Evolutionary conservation across 2,888 invertebrate species (phyloP), one percentile per base, ranked within the genome.

Genomic region (Cephus nigrinus): DNA sequence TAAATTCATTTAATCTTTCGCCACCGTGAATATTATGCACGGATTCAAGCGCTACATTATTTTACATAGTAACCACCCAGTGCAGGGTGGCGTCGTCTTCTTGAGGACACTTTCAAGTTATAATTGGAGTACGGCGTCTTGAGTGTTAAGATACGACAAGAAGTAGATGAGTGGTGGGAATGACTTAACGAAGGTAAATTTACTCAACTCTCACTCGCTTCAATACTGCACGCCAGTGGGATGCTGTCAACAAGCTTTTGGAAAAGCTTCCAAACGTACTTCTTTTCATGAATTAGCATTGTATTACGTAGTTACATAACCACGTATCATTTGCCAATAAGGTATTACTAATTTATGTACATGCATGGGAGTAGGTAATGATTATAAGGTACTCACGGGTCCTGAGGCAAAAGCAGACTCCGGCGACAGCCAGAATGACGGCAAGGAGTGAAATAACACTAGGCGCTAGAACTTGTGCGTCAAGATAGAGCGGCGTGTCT

Each of bases 321-420:
- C 0, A 1, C 15, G 23, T 40, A 5, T 40, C 40, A 40, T 40
- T 23, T 40, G 5, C 1, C 15, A 40, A 40, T 40, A 15, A 55
- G 23, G 9, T 23, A 23, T 23, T 55, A 55, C 4, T 55, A 55
- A 55, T 23, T 9, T 23, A 9, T 23, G 5, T 2, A 23, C 23
- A 2, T 9, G 55, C 55, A 2, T 23, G 55, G 23, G 9, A 23
- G 23, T 55, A 55, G 9, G 5, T 55, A 23, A 55, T 55, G 23
- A 23, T 55, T 23, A 23, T 74, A 76, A 33, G 69, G 35, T 77
- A 91, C 93, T 92, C 89, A 93, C 94, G 93, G 86, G 92, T 92
- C 82, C 91, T 92, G 75, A 93, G 91, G 87, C 93, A 93, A 84
- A 93, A 92, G 81, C 93, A 93, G 23, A 93, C 92, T 31, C 93